Conservation (phyloP, 2,113 vertebrate species). For the Platycercus adscitus region DNA sequence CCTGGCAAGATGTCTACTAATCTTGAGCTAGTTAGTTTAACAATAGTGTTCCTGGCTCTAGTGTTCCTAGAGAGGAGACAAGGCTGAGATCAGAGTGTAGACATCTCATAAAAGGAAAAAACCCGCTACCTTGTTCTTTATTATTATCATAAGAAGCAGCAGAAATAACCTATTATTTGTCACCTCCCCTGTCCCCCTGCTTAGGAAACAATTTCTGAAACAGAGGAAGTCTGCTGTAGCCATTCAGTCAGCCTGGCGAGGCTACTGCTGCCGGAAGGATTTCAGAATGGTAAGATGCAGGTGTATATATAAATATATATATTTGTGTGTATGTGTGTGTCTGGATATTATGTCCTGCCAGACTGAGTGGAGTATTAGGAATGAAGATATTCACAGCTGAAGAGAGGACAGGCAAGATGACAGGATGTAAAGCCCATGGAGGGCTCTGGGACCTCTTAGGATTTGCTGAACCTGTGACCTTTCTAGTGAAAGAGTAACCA, state of each 20-base stretch:
- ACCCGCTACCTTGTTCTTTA: neutral
- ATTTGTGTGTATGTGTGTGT: neutral
- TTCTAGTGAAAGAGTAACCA: neutral
- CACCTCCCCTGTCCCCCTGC: neutral
- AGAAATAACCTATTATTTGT: neutral
- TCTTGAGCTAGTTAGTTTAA: neutral
- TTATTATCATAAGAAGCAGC: neutral
- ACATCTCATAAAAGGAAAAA: neutral
- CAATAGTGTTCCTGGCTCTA: neutral
- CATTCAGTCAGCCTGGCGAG: slow-evolving; percentile 89
- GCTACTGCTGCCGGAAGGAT: slow-evolving; percentile 78
- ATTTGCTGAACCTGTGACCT: neutral
- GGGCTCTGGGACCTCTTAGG: neutral
- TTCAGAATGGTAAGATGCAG: slow-evolving; percentile 80
- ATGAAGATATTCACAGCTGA: neutral
- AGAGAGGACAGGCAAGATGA: neutral
- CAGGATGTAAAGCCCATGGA: neutral
- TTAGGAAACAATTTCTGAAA: slow-evolving; percentile 85
- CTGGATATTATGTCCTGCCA: neutral
- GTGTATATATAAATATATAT: neutral
- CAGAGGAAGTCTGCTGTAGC: slow-evolving; percentile 80
- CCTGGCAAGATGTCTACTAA: neutral
- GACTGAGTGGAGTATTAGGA: neutral
- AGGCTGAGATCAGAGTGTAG: neutral
- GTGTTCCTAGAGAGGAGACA: neutral